Percentiles rank a stretch among this genome's conserved stretches.
Evolutionary conservation across 2,888 invertebrate genomes (phyloP).

Genomic region (Choristoneura rosaceana): DNA sequence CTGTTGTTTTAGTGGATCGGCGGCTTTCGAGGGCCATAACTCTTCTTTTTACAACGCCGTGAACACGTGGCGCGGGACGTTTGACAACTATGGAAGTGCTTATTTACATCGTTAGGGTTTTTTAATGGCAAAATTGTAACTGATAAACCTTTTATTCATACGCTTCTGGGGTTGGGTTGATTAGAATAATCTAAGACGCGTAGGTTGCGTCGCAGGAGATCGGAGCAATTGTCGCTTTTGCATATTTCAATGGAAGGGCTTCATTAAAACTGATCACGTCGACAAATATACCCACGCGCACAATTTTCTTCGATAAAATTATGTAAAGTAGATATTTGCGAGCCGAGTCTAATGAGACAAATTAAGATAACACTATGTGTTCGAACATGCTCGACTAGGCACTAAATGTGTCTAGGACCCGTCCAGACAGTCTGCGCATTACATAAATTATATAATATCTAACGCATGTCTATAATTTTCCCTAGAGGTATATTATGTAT

Average conservation of each 20-base stretch:
- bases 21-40: slow-evolving; percentile 57
- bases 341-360: slow-evolving; percentile 74
- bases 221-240: slow-evolving; percentile 57
- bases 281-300: slow-evolving; percentile 68
- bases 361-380: slow-evolving; percentile 74
- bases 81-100: slow-evolving; percentile 53
- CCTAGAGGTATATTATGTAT: slow-evolving; percentile 25
- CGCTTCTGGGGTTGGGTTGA: slow-evolving; percentile 18
- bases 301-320: slow-evolving; percentile 81
- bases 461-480: slow-evolving; percentile 42
- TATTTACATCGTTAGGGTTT: slow-evolving; percentile 66
- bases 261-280: slow-evolving; percentile 72
- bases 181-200: slow-evolving; percentile 43
- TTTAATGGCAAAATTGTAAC: slow-evolving; percentile 61
- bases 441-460: slow-evolving; percentile 42
- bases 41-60: slow-evolving; percentile 51
- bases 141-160: slow-evolving; percentile 46
- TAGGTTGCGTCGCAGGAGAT: slow-evolving; percentile 45
- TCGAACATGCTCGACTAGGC: slow-evolving; percentile 69
- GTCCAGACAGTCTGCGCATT: slow-evolving; percentile 56
- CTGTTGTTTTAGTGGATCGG: slow-evolving; percentile 73
- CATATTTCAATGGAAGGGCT: slow-evolving; percentile 73
- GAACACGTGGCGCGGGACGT: slow-evolving; percentile 57
- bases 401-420: slow-evolving; percentile 69
- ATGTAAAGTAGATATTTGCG: slow-evolving; percentile 78